Conservation (phyloP, 2,113 vertebrate genomes). For the Falcunculus frontatus region DNA sequence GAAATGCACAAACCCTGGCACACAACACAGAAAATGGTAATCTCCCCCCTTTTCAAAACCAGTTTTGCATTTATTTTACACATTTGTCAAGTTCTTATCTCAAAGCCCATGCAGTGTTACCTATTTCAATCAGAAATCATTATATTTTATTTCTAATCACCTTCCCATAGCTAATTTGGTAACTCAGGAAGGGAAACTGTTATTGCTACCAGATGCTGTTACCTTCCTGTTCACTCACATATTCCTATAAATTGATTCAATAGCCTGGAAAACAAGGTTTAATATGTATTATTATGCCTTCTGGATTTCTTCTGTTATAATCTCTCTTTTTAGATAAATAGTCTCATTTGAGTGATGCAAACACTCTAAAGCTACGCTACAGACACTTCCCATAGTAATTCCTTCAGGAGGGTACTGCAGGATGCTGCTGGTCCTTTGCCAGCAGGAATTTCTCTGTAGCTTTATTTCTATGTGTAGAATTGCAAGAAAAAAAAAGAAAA, state of each 20-base stretch:
- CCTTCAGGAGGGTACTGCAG: neutral
- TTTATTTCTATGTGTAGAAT: neutral
- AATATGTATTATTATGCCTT: neutral
- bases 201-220: constrained; percentile 54
- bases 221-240: constrained; percentile 29
- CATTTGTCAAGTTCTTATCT: constrained; percentile 60
- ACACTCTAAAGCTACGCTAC: neutral
- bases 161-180: constrained; percentile 31
- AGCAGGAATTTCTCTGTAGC: neutral
- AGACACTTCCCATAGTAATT: neutral
- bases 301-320: neutral
- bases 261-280: constrained; percentile 4
- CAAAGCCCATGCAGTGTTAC: constrained; percentile 23
- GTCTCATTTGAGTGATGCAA: neutral
- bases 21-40: constrained; percentile 32
- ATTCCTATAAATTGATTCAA: constrained; percentile 4
- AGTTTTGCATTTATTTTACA: constrained; percentile 46
- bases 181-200: constrained; percentile 46
- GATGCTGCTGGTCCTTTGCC: neutral
- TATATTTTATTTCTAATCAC: constrained; percentile 42
- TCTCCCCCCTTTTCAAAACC: constrained; percentile 20
- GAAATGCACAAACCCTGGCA: constrained; percentile 58
- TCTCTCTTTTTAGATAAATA: neutral
- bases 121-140: constrained; percentile 48
- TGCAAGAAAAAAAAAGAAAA: neutral